Evolutionary conservation across 2,113 vertebrate genomes (phyloP).

Genomic region (Psilopsiagon aymara): DNA sequence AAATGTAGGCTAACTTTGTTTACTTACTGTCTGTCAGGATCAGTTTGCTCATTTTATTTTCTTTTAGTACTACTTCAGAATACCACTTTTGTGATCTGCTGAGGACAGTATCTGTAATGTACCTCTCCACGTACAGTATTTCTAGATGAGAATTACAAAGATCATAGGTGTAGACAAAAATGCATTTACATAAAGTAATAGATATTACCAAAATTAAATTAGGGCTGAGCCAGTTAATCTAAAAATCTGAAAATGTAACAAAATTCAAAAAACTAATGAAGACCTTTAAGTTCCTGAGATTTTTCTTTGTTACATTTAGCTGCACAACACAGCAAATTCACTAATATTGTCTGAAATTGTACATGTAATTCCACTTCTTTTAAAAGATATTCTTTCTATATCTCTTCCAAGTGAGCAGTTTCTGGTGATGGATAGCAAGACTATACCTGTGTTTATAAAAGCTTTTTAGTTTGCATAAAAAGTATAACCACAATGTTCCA

Average conservation of each 20-base stretch:
- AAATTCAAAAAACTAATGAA: not conserved
- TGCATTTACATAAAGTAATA: conserved; percentile 15
- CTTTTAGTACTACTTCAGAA: not conserved
- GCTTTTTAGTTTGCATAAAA: conserved; percentile 20
- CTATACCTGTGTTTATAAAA: conserved; percentile 56
- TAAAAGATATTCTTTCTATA: conserved; percentile 6
- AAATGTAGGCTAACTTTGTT: not conserved
- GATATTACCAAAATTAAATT: conserved; percentile 35
- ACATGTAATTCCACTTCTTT: conserved; percentile 1
- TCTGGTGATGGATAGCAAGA: conserved; percentile 61
- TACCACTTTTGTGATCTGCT: not conserved
- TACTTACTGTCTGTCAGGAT: not conserved
- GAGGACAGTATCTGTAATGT: not conserved
- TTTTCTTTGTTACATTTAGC: conserved; percentile 13
- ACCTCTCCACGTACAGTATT: not conserved
- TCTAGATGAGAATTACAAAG: not conserved
- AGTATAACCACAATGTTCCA: conserved; percentile 32
- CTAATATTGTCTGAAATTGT: conserved; percentile 12
- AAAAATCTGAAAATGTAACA: not conserved
- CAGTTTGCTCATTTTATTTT: not conserved
- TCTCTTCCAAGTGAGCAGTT: conserved; percentile 48
- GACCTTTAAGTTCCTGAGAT: conserved; percentile 49
- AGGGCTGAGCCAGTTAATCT: conserved; percentile 2
- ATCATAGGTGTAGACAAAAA: not conserved
- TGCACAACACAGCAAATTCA: not conserved